phyloP scores from a whole-genome alignment of 2,113 vertebrate species.

The Pogona vitticeps region DNA sequence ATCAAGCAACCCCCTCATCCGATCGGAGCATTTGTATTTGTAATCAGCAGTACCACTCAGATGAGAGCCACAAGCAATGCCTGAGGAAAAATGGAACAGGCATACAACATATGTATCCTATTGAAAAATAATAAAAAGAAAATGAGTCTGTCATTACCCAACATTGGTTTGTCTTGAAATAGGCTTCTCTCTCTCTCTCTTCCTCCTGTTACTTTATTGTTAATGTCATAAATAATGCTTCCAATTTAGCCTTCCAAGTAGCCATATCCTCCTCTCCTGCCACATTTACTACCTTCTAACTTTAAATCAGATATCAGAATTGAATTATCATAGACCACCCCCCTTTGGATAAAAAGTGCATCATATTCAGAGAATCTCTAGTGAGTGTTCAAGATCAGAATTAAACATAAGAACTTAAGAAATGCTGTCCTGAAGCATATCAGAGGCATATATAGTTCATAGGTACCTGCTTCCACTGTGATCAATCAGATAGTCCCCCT shows the following conservation, averaged over 20 bases:
- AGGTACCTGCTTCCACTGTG: neutral
- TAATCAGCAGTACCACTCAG: neutral
- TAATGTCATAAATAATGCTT: constrained; percentile 75
- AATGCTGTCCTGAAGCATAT: too few species aligned
- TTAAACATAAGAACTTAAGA: neutral
- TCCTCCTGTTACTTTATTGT: constrained; percentile 51
- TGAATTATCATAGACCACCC: too few species aligned
- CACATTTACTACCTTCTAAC: constrained; percentile 27
- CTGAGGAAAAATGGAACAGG: constrained; percentile 42
- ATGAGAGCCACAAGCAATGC: neutral
- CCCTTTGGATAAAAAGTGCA: neutral
- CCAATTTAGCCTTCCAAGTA: constrained; percentile 65
- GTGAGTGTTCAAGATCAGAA: neutral
- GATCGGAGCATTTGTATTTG: constrained; percentile 10
- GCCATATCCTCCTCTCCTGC: neutral
- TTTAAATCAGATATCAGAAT: neutral
- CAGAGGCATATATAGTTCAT: neutral
- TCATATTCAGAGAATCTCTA: neutral
- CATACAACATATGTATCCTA: constrained; percentile 74
- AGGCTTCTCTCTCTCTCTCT: constrained; percentile 25
- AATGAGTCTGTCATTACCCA: constrained; percentile 84
- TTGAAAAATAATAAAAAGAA: constrained; percentile 84
- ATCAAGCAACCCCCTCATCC: neutral
- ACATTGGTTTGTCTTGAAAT: constrained; percentile 74
- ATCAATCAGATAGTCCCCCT: neutral